Percentiles rank a stretch among this genome's conserved stretches.
Conservation (phyloP, 2,797 vertebrate species). For the Acrocephalus scirpaceus region DNA sequence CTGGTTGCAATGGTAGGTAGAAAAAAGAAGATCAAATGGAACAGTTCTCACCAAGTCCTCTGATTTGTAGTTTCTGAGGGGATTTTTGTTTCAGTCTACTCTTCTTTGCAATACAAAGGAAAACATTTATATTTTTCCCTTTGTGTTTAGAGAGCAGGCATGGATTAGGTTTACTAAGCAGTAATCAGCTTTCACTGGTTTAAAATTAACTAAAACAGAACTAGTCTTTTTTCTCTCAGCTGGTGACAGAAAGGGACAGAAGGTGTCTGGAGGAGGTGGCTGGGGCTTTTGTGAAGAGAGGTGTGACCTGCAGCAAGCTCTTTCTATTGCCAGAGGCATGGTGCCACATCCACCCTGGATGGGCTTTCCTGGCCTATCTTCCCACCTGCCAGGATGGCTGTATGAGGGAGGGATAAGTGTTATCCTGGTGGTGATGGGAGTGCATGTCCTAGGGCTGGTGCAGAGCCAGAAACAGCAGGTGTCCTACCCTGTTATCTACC, state of each 20-base stretch:
- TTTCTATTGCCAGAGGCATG: not conserved
- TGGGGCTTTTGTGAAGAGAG: not conserved
- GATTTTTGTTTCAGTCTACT: not conserved
- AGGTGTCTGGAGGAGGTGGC: not conserved
- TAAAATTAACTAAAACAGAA: conserved; percentile 10
- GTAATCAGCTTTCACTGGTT: conserved; percentile 30
- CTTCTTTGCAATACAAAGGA: not conserved
- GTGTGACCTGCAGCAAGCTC: not conserved
- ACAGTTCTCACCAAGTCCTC: not conserved
- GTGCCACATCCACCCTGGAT: not conserved
- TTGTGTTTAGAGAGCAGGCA: not conserved
- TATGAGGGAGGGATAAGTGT: not conserved
- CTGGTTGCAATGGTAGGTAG: not conserved
- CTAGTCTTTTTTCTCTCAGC: not conserved
- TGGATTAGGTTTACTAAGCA: not conserved
- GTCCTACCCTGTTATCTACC: not conserved
- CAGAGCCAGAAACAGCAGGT: not conserved
- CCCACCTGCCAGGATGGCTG: not conserved
- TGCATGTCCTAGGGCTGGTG: not conserved
- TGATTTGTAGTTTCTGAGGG: not conserved
- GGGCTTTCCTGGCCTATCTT: not conserved
- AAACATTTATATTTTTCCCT: not conserved
- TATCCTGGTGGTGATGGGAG: not conserved
- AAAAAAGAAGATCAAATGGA: not conserved
- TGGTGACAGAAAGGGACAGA: not conserved